phyloP scores from a whole-genome alignment of 2,888 invertebrate genomes.

The Acrocyrtus sp. region DNA sequence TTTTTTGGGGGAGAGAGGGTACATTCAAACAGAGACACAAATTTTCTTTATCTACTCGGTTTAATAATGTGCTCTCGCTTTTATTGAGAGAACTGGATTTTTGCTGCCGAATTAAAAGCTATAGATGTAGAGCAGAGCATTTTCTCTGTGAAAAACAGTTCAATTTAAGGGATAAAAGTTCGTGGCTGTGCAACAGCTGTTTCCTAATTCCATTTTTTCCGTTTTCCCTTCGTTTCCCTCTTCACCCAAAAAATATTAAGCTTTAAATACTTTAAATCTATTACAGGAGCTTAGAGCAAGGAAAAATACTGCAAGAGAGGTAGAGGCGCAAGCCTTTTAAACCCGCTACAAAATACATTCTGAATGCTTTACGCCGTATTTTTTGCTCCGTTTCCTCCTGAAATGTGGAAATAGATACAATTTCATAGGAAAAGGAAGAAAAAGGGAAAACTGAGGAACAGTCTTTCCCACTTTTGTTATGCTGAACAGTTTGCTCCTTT shows the following conservation, averaged over 20 bases:
- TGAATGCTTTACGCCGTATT: constrained; percentile 25
- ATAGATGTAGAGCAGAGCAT: too few species aligned
- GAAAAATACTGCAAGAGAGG: neutral
- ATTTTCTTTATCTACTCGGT: too few species aligned
- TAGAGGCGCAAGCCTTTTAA: constrained; percentile 22
- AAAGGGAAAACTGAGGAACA: constrained; percentile 8
- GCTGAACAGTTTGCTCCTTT: neutral
- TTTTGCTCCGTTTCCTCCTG: constrained; percentile 36
- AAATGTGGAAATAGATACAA: constrained; percentile 44
- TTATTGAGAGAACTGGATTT: too few species aligned
- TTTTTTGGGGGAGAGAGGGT: neutral
- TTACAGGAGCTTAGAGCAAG: too few species aligned
- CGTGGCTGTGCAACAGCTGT: constrained; percentile 60
- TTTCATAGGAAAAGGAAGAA: constrained; percentile 1
- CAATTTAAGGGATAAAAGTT: constrained; percentile 50
- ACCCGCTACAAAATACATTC: neutral
- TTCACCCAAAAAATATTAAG: constrained; percentile 32
- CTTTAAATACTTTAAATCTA: constrained; percentile 26
- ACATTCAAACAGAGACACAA: neutral
- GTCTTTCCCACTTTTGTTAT: neutral
- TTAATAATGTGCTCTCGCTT: too few species aligned
- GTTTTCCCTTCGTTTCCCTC: constrained; percentile 29
- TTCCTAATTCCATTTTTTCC: constrained; percentile 60
- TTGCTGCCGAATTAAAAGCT: too few species aligned
- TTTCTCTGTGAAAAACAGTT: too few species aligned